Conservation (phyloP, 1,140 invertebrate genomes). For the Trachymyrmex cornetzi region DNA sequence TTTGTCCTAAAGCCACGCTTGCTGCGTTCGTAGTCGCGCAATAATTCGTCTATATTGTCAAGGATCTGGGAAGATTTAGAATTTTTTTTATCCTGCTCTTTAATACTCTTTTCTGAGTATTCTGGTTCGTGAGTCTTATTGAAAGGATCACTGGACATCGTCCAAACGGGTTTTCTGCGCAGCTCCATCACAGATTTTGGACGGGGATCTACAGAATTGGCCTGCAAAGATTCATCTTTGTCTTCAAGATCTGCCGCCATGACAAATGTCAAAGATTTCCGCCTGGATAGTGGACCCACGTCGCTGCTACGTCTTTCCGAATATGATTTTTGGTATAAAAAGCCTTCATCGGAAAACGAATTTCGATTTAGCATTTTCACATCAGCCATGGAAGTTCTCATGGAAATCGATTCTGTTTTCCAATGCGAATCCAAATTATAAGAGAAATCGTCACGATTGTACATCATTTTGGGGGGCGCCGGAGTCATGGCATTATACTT, state of each 20-base stretch:
- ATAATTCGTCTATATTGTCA: conserved; percentile 86
- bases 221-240: background rate
- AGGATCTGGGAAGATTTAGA: conserved; percentile 35
- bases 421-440: conserved; percentile 49
- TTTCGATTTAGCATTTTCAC: background rate
- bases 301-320: conserved; percentile 77
- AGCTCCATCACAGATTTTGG: conserved; percentile 80
- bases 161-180: conserved; percentile 55
- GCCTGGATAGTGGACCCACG: conserved; percentile 77
- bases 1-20: conserved; percentile 87
- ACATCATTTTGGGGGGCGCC: conserved; percentile 61
- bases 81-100: conserved; percentile 45
- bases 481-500: conserved; percentile 74
- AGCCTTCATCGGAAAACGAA: conserved; percentile 43
- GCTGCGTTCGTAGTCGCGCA: conserved; percentile 89
- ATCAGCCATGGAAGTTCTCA: conserved; percentile 18
- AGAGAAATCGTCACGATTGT: conserved; percentile 44
- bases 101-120: conserved; percentile 21
- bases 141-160: background rate
- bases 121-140: conserved; percentile 45
- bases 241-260: conserved; percentile 53
- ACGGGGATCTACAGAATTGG: conserved; percentile 42
- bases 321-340: conserved; percentile 6
- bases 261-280: conserved; percentile 74
- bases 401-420: conserved; percentile 46